phyloP scores from a whole-genome alignment of 2,797 vertebrate species.

The Mormyrus hasselquistii region DNA sequence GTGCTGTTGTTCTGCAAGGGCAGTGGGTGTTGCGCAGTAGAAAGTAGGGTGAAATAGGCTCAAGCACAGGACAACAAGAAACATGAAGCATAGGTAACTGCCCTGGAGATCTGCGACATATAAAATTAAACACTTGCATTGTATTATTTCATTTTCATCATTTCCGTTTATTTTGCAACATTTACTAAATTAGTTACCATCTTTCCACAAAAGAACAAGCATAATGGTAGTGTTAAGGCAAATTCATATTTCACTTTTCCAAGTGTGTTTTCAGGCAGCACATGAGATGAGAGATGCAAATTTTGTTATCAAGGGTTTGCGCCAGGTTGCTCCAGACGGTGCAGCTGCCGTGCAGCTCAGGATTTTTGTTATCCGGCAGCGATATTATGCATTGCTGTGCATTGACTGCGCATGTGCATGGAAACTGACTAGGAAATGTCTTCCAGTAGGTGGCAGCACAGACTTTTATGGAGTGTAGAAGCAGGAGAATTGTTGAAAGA shows the following conservation, averaged over 20 bases:
- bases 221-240: not conserved
- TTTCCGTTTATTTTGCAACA: not conserved
- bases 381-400: not conserved
- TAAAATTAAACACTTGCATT: not conserved
- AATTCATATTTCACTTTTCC: not conserved
- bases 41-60: not conserved
- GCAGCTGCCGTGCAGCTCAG: not conserved
- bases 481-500: not conserved
- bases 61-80: not conserved
- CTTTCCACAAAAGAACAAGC: not conserved
- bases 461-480: not conserved
- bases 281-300: not conserved
- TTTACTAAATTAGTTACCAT: not conserved
- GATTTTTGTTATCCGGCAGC: not conserved
- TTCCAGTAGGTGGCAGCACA: not conserved
- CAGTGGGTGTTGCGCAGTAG: not conserved
- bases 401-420: not conserved
- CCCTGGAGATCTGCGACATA: not conserved
- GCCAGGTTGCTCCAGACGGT: not conserved
- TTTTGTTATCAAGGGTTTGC: not conserved
- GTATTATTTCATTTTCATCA: not conserved
- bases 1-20: not conserved
- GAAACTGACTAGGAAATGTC: not conserved
- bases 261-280: not conserved
- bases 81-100: not conserved